phyloP scores from a whole-genome alignment of 2,888 invertebrate species.

The Drosophila borealis region DNA sequence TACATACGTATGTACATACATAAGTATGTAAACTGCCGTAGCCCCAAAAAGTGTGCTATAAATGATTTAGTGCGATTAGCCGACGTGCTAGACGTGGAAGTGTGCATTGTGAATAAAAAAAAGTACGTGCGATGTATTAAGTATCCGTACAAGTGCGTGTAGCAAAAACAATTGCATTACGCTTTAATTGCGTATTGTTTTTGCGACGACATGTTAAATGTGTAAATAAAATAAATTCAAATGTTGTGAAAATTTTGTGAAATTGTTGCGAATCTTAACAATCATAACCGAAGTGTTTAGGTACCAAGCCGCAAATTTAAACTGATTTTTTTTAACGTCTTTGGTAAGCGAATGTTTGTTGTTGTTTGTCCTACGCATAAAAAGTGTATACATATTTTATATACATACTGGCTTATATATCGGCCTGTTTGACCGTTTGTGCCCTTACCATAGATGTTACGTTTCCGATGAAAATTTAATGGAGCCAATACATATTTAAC shows the following conservation, averaged over 20 bases:
- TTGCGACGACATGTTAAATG: constrained; percentile 1
- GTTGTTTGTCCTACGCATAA: constrained; percentile 27
- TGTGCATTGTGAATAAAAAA: constrained; percentile 52
- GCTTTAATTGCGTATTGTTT: constrained; percentile 29
- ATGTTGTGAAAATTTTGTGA: constrained; percentile 34
- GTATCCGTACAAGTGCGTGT: constrained; percentile 62
- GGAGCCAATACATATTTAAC: background rate
- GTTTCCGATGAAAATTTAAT: constrained; percentile 34
- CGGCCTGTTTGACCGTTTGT: constrained; percentile 35
- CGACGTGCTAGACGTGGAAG: constrained; percentile 47
- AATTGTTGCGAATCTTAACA: constrained; percentile 32
- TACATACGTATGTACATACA: constrained; percentile 7
- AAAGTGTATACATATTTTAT: constrained; percentile 25
- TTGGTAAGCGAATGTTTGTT: constrained; percentile 33
- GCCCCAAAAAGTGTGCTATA: constrained; percentile 60
- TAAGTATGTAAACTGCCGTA: constrained; percentile 26
- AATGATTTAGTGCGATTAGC: constrained; percentile 64
- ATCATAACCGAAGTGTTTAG: constrained; percentile 9
- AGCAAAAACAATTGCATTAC: constrained; percentile 33
- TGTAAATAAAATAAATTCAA: constrained; percentile 5
- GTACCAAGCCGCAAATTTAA: background rate
- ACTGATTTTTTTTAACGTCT: constrained; percentile 2
- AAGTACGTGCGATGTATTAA: constrained; percentile 29
- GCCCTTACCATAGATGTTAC: constrained; percentile 32
- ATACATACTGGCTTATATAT: constrained; percentile 22